Conservation (phyloP, 2,888 invertebrate species). For the Apodemia duryi region DNA sequence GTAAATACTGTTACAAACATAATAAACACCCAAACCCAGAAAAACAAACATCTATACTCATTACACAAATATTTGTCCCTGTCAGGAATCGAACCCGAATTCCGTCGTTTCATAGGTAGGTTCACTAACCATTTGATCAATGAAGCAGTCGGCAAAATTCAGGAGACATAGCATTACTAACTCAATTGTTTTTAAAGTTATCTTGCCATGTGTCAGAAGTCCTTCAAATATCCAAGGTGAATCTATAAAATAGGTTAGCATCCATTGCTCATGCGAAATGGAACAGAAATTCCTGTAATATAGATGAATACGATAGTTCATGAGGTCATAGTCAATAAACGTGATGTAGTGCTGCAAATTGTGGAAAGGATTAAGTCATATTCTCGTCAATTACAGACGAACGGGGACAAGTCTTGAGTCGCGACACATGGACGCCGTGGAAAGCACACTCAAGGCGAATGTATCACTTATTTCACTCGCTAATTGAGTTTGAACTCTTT, state of each 20-base stretch:
- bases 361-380: constrained; percentile 69
- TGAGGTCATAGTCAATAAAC: constrained; percentile 56
- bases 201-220: not conserved
- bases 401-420: constrained; percentile 69
- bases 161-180: too few relatives aligned
- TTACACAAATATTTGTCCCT: too few relatives aligned
- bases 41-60: too few relatives aligned
- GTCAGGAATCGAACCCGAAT: too few relatives aligned
- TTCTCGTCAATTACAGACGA: constrained; percentile 60
- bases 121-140: too few relatives aligned
- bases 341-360: constrained; percentile 47
- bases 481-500: constrained; percentile 42
- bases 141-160: too few relatives aligned
- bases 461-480: constrained; percentile 35
- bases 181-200: too few relatives aligned
- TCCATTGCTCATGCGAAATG: not conserved
- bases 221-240: not conserved
- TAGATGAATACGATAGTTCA: constrained; percentile 20
- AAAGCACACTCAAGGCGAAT: constrained; percentile 24
- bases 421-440: constrained; percentile 36
- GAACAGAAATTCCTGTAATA: not conserved
- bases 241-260: not conserved
- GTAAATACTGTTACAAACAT: too few relatives aligned
- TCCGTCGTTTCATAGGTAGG: too few relatives aligned
- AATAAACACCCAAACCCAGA: too few relatives aligned